Conservation (phyloP, 2,113 vertebrate genomes). For the Opisthocomus hoazin region DNA sequence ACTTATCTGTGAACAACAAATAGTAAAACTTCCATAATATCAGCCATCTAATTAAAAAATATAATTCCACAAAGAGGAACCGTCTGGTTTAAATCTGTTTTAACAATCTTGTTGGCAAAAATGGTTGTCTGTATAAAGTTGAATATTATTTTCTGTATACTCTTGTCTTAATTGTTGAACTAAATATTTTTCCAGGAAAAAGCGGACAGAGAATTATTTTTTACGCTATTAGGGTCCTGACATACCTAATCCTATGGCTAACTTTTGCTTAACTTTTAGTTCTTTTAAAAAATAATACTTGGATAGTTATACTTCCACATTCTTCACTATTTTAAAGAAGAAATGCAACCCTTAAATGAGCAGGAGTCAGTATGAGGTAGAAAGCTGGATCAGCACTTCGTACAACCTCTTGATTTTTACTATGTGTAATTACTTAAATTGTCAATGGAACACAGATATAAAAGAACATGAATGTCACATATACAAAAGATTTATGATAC, state of each 20-base stretch:
- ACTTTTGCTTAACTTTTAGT: background rate
- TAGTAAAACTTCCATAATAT: background rate
- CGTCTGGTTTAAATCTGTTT: background rate
- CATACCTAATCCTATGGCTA: background rate
- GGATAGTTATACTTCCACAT: background rate
- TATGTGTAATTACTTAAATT: background rate
- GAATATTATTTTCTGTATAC: background rate
- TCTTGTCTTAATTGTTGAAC: background rate
- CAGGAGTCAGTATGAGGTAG: background rate
- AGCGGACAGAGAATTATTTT: background rate
- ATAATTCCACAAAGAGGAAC: background rate
- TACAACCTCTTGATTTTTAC: background rate
- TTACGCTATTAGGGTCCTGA: background rate
- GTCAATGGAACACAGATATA: background rate
- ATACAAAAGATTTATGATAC: background rate
- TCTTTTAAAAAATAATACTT: background rate
- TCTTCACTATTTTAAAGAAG: background rate
- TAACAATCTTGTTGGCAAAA: background rate
- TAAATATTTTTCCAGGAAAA: background rate
- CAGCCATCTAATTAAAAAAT: background rate
- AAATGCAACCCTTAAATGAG: background rate
- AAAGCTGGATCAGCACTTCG: background rate
- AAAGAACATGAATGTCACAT: background rate
- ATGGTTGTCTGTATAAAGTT: background rate
- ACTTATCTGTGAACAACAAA: background rate